phyloP scores from a whole-genome alignment of 1,140 invertebrate species.

The Camponotus pennsylvanicus region DNA sequence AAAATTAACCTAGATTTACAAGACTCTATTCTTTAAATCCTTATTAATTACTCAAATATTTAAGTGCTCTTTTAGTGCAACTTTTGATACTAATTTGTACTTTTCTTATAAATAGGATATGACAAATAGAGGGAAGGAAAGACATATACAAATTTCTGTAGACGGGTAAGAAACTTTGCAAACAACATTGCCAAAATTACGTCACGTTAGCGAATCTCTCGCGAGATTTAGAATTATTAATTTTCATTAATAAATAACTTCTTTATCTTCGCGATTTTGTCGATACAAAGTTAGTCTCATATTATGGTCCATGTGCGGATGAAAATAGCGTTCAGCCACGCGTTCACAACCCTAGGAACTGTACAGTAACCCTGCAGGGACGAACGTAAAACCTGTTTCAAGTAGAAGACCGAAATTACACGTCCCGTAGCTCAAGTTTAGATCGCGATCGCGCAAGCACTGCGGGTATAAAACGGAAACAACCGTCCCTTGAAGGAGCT shows the following conservation, averaged over 20 bases:
- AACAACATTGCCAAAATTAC: slow-evolving; percentile 15
- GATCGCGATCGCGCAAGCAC: slow-evolving; percentile 74
- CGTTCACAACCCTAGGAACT: slow-evolving; percentile 69
- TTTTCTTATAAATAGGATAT: not conserved
- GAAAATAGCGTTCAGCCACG: slow-evolving; percentile 58
- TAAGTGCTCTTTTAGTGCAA: not conserved
- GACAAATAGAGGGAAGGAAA: not conserved
- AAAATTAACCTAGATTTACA: not conserved
- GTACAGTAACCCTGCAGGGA: slow-evolving; percentile 67
- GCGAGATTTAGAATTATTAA: slow-evolving; percentile 28
- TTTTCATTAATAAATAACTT: slow-evolving; percentile 29
- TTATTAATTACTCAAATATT: not conserved
- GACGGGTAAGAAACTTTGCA: slow-evolving; percentile 10
- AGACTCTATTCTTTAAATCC: not conserved
- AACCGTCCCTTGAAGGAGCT: slow-evolving; percentile 70
- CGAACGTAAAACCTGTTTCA: slow-evolving; percentile 76
- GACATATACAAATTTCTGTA: not conserved
- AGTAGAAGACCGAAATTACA: slow-evolving; percentile 76
- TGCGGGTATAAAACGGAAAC: slow-evolving; percentile 73
- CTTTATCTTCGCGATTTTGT: slow-evolving; percentile 26
- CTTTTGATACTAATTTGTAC: not conserved
- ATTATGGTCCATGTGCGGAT: slow-evolving; percentile 25
- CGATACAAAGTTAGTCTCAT: slow-evolving; percentile 32
- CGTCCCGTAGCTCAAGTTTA: slow-evolving; percentile 77
- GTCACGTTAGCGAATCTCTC: slow-evolving; percentile 13